Base-by-base conservation (phyloP, 2,113 vertebrate genomes). In the Cnemophilus loriae region DNA sequence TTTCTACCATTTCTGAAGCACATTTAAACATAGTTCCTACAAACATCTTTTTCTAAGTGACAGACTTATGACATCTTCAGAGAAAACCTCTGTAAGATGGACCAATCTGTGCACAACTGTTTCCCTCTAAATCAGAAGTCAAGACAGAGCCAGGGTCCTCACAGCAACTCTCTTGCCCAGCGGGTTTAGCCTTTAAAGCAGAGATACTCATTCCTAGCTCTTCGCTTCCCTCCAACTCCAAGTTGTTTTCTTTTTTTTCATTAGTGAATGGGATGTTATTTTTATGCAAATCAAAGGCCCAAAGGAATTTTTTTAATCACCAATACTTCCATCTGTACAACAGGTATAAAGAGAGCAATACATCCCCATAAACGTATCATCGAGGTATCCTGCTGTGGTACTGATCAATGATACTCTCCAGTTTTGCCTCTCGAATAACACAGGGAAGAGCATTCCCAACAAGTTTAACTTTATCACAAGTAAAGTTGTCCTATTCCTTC, bases 401-500 rank as follows among this genome's bases (percentile, higher is more conserved):
- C 46, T 49, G 24, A 73, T 64, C 85, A 59, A 41, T 44, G 10
- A 55, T 22, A 30, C 69, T 46, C 47, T n/a, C 53, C 60, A 75
- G 33, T 75, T 84, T 56, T 71, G 22, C 63, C 41, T 64, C 50
- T 87, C 59, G 39, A 32, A 37, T 17, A 89, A 80, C 39, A 70
- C 6, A 2, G 19, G 16, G 11, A 86, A 92, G 27, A 81, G 69
- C 17, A 74, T 74, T 95, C 41, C 57, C 60, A 73, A 27, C 44
- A 86, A 84, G 47, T 61, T 90, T 19, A 91, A 83, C 71, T 96
- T 87, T 19, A 95, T 86, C 95, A 92, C 57, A 91, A 96, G 90
- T 70, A 67, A 97, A 97, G 91, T 94, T 95, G 83, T 47, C 84
- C 94, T 94, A 41, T 87, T 97, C 89, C 91, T 96, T 84, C 93